A percentile compares a stretch with the other conserved stretches of the same genome.
Evolutionary conservation across 1,140 invertebrate species (phyloP).

Genomic region (Nebria ingens): DNA sequence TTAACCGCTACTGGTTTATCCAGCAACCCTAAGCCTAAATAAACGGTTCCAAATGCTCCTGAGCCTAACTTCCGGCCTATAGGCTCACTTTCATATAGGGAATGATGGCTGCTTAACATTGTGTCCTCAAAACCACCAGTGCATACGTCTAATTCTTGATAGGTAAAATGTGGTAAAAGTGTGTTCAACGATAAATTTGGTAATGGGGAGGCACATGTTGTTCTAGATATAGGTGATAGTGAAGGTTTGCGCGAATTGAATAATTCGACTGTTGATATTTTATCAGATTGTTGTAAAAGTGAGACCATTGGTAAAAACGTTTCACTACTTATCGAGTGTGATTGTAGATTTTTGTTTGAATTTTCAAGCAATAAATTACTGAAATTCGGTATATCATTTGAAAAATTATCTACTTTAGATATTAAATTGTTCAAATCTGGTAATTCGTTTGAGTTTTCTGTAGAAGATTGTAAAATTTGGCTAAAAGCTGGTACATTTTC

Average conservation of each 20-base stretch:
- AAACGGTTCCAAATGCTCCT: conserved; percentile 62
- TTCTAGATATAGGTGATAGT: conserved; percentile 11
- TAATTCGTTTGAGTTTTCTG: conserved; percentile 12
- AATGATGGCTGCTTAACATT: not conserved
- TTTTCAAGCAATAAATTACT: not conserved
- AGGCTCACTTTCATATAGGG: conserved; percentile 14
- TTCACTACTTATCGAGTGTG: not conserved
- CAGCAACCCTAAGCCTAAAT: conserved; percentile 39
- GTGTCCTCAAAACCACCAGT: conserved; percentile 32
- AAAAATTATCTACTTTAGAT: not conserved
- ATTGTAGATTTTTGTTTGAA: not conserved
- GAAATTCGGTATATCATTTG: not conserved
- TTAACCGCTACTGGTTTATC: conserved; percentile 50
- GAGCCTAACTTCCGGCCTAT: conserved; percentile 44
- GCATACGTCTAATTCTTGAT: conserved; percentile 31
- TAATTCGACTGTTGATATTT: conserved; percentile 5
- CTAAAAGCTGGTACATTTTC: not conserved
- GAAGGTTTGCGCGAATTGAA: conserved; percentile 5
- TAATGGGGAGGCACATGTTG: conserved; percentile 23
- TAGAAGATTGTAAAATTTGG: not conserved
- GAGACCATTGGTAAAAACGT: conserved; percentile 1
- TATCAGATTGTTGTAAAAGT: conserved; percentile 15
- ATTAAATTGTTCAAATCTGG: conserved; percentile 14
- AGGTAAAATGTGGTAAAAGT: conserved; percentile 32
- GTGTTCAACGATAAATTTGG: conserved; percentile 28